Evolutionary conservation across 2,888 invertebrate species (phyloP), one percentile per base, ranked within the genome.

Genomic region (Polydrusus tereticollis): DNA sequence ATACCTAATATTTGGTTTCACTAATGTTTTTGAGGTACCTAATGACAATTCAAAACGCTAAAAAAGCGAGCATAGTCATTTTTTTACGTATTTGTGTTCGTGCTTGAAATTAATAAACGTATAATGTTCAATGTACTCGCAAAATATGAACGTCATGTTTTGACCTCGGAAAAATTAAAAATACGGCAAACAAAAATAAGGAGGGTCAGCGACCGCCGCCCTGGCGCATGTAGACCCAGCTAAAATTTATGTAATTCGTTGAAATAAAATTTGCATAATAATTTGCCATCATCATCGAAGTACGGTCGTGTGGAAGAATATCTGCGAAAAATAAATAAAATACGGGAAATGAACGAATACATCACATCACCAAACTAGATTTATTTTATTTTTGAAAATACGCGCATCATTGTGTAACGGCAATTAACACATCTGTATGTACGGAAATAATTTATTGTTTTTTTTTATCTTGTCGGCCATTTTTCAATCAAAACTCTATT

Each of bases 211-310:
- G n/a, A n/a, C 41, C 58, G 41, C 12, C 36, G 58, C 38, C 58
- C 58, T 38, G 38, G 20, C 58, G 21, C 33, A 58, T 38, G 58
- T n/a, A n/a, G 41, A 21, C 57, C 41, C 23, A 41, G n/a, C n/a
- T 23, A 20, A 58, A 58, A n/a, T 58, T 58, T 58, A 58, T 18
- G 38, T 58, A 58, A 58, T 41, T 41, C 21, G 58, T 58, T 58
- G 38, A 38, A 58, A 58, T 58, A 58, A 14, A 41, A 58, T 58
- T 58, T 58, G 41, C 58, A 58, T 58, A 57, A 16, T 57, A 16
- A 38, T 38, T 38, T 6, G 38, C 58, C 20, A 36, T 58, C 41
- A n/a, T n/a, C n/a, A n/a, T n/a, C n/a, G n/a, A n/a, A 6, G 38
- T 36, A 14, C 58, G 20, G 38, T 38, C 41, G 6, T 47, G 47